These are phyloP conservation scores for Gibbula magus DNA, from an alignment of 2,888 invertebrate genomes.

Conservation along the genomic window DNA sequence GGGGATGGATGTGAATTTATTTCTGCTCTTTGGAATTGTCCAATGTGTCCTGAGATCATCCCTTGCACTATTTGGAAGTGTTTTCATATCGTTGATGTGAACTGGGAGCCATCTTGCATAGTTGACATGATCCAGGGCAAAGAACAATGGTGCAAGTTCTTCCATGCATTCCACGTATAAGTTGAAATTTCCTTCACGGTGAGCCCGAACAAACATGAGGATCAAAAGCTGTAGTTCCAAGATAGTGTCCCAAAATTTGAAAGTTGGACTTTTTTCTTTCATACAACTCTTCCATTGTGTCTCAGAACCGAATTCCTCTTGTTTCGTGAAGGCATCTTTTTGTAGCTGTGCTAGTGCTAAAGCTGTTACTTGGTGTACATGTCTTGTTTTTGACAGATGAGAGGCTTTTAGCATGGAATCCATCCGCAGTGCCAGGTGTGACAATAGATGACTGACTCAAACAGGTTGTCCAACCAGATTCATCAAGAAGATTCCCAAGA, in stretches of 20 bases:
- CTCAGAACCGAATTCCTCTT: too few relatives aligned
- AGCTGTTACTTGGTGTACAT: too few relatives aligned
- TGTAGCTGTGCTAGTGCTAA: too few relatives aligned
- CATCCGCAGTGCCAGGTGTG: too few relatives aligned
- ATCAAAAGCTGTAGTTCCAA: neutral
- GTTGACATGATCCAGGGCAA: conserved; percentile 4
- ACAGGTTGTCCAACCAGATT: neutral
- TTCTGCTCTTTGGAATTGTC: neutral
- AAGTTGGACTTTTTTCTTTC: too few relatives aligned
- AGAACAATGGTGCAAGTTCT: neutral
- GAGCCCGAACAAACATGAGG: neutral
- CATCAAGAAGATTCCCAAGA: neutral
- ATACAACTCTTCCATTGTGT: too few relatives aligned
- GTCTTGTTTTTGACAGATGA: neutral
- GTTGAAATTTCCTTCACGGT: neutral
- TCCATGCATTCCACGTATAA: conserved; percentile 4
- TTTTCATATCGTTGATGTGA: neutral
- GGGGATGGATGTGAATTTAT: neutral
- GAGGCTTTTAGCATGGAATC: too few relatives aligned
- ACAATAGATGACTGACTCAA: neutral
- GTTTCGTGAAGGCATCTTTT: too few relatives aligned
- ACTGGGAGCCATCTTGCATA: neutral
- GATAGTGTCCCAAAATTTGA: neutral
- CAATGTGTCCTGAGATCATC: neutral
- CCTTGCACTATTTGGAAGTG: neutral